Percentiles rank a stretch among this genome's conserved stretches.
phyloP scores from a whole-genome alignment of 2,888 invertebrate species.

The Neoitamus cyanurus region DNA sequence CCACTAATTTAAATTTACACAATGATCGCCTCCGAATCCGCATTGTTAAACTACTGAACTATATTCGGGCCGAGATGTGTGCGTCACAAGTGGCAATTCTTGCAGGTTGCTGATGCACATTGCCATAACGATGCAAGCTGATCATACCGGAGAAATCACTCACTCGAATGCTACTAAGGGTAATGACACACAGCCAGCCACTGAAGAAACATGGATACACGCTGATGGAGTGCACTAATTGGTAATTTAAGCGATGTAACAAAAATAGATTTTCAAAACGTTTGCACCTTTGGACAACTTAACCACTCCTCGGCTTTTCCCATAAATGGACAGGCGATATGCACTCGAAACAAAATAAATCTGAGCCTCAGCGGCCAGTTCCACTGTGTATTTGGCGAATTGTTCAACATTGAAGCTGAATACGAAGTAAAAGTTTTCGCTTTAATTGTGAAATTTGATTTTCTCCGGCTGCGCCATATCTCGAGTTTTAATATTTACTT shows the following conservation, averaged over 20 bases:
- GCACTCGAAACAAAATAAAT: neutral
- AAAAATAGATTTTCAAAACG: slow-evolving; percentile 43
- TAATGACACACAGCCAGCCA: slow-evolving; percentile 27
- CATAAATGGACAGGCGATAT: slow-evolving; percentile 9
- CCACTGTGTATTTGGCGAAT: neutral
- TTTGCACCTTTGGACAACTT: slow-evolving; percentile 29
- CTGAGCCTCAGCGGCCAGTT: neutral
- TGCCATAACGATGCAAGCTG: slow-evolving; percentile 1
- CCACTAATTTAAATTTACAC: slow-evolving; percentile 19
- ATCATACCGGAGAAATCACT: slow-evolving; percentile 29
- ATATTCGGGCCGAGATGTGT: slow-evolving; percentile 14
- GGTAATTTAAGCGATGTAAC: slow-evolving; percentile 28
- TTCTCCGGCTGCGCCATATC: neutral
- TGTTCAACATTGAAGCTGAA: neutral
- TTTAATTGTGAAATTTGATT: slow-evolving; percentile 34
- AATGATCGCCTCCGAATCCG: slow-evolving; percentile 9
- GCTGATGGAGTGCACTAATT: slow-evolving; percentile 17
- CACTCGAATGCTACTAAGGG: slow-evolving; percentile 14
- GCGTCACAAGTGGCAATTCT: neutral
- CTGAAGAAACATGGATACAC: slow-evolving; percentile 23
- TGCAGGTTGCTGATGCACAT: neutral
- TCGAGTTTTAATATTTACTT: neutral
- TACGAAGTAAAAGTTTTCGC: neutral
- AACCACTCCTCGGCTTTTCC: neutral
- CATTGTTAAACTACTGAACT: slow-evolving; percentile 35